Evolutionary conservation across 2,888 invertebrate genomes (phyloP), one percentile per base, ranked within the genome.

Genomic region (Hecatera dysodea): DNA sequence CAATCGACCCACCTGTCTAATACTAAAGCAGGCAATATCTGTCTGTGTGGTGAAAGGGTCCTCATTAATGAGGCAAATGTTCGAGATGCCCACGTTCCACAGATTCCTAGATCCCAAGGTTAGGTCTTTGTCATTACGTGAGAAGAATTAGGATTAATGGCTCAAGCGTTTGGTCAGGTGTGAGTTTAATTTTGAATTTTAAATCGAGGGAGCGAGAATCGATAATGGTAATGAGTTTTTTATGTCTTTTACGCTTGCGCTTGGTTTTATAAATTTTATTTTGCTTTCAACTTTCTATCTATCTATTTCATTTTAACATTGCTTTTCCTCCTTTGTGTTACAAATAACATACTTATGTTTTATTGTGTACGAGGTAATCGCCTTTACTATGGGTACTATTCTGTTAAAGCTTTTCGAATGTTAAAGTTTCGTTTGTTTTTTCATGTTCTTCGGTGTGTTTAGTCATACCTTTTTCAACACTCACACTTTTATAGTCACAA

Each of bases 111-210:
- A 55, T 57, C 8, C 63, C 27, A 79, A 75, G 71, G 75, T 66
- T 78, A 83, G 73, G 64, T 81, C 72, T 83, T 59, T 75, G 76
- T 80, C 80, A 79, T 80, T 83, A 83, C 83, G 85, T 82, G 80
- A 70, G 62, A 60, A 67, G 83, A 84, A 84, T 85, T 67, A 80
- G 42, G 39, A 62, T 76, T 72, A 73, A 79, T 62, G 65, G 68
- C 42, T 68, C 61, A 22, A 24, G 27, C 61, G 46, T 60, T 81
- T 73, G 64, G 17, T 55, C 56, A 52, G 64, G 53, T 59, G 46
- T 12, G 39, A 71, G 64, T 79, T 65, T 65, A 62, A 79, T 65
- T 70, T 63, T 64, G 59, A 82, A 82, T 84, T 82, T 67, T 55
- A 77, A 66, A 57, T 64, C 12, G 36, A 22, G 15, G 36, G 24